These are phyloP conservation scores for Drosophila nannoptera DNA, from an alignment of 1,140 invertebrate species.

Conservation along the genomic window DNA sequence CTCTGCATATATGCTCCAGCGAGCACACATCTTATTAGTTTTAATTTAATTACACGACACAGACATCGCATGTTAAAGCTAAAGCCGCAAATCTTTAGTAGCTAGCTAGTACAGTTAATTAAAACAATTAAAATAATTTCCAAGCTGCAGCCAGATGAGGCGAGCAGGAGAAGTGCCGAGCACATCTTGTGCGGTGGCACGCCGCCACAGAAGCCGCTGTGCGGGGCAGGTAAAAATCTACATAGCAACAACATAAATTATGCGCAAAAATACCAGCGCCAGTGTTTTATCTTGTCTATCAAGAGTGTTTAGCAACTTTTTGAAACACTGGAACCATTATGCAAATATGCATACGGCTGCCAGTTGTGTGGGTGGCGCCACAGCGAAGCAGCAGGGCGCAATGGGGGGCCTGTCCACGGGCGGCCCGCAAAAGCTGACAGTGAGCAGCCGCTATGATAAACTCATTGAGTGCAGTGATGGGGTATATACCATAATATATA, in stretches of 20 bases:
- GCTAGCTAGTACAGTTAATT: slow-evolving; percentile 55
- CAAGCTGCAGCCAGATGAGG: slow-evolving; percentile 2
- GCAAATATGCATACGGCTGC: slow-evolving; percentile 69
- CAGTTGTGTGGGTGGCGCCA: neutral
- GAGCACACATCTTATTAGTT: too few relatives aligned
- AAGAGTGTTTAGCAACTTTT: slow-evolving; percentile 78
- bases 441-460: slow-evolving; percentile 5
- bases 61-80: neutral
- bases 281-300: slow-evolving; percentile 78
- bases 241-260: slow-evolving; percentile 68
- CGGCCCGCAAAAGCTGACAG: neutral
- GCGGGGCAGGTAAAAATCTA: slow-evolving; percentile 27
- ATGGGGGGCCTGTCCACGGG: slow-evolving; percentile 33
- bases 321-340: slow-evolving; percentile 75
- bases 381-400: slow-evolving; percentile 15
- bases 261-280: slow-evolving; percentile 70
- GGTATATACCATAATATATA: neutral
- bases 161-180: slow-evolving; percentile 44
- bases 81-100: slow-evolving; percentile 46
- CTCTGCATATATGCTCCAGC: too few relatives aligned
- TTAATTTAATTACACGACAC: too few relatives aligned
- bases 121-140: slow-evolving; percentile 65
- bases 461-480: neutral
- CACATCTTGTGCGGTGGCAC: slow-evolving; percentile 5
- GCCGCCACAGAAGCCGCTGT: neutral